phyloP scores from a whole-genome alignment of 2,113 vertebrate genomes.

The Brachypodius melanocephalos region DNA sequence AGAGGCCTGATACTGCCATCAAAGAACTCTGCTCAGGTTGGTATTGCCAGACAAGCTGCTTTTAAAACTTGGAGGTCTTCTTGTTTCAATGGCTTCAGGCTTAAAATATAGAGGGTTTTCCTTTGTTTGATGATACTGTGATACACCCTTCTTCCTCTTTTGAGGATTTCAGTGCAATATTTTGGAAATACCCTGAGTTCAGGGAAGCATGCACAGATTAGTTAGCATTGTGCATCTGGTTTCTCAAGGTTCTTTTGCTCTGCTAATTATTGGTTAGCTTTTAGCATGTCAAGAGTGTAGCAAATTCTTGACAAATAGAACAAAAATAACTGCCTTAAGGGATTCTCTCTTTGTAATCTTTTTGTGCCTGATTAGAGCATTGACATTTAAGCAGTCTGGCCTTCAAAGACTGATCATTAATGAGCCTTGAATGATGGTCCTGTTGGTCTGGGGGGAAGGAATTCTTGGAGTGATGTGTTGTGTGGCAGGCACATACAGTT shows the following conservation, averaged over 20 bases:
- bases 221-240: background rate
- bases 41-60: background rate
- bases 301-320: background rate
- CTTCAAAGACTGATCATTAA: background rate
- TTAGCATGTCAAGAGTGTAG: background rate
- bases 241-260: background rate
- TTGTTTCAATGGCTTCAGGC: background rate
- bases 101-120: background rate
- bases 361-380: background rate
- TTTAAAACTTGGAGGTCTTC: background rate
- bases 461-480: background rate
- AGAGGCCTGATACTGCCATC: background rate
- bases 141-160: slow-evolving; percentile 36
- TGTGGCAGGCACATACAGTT: background rate
- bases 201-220: background rate
- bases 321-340: background rate
- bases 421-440: background rate
- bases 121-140: background rate
- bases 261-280: slow-evolving; percentile 14
- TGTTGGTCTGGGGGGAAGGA: background rate
- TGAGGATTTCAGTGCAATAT: background rate
- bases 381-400: background rate
- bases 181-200: slow-evolving; percentile 38
- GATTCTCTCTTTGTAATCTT: background rate
- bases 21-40: background rate